These are phyloP conservation scores for Drosophila quasianomalipes DNA, from an alignment of 2,888 invertebrate species.

Conservation along the genomic window DNA sequence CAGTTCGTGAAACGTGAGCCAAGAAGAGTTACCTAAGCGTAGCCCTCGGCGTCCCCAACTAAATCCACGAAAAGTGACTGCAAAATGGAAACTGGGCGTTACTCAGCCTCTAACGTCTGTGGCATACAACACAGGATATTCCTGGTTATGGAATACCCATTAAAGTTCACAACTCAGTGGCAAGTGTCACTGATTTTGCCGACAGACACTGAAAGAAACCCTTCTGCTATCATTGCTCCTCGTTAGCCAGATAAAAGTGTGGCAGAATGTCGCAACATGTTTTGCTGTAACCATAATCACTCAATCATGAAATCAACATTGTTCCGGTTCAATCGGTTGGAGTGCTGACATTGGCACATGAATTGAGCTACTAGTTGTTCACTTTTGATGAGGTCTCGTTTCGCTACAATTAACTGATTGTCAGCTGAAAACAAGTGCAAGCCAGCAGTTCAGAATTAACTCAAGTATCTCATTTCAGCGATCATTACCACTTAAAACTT, in stretches of 20 bases:
- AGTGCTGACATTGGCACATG: constrained; percentile 37
- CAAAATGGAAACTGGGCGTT: constrained; percentile 61
- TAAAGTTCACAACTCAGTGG: constrained; percentile 20
- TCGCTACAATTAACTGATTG: constrained; percentile 43
- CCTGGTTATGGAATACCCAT: constrained; percentile 47
- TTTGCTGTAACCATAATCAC: constrained; percentile 33
- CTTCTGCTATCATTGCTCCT: constrained; percentile 3
- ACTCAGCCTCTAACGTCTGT: constrained; percentile 26
- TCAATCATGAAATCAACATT: constrained; percentile 28
- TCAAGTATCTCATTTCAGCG: neutral
- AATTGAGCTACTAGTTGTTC: constrained; percentile 33
- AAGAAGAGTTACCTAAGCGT: constrained; percentile 77
- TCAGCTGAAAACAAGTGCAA: constrained; percentile 2
- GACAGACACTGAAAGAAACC: constrained; percentile 14
- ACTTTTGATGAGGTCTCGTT: constrained; percentile 29
- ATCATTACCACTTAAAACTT: neutral
- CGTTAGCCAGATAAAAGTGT: constrained; percentile 9
- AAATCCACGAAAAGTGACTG: constrained; percentile 9
- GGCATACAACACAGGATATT: constrained; percentile 5
- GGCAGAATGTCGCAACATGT: constrained; percentile 34
- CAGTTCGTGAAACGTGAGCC: constrained; percentile 70
- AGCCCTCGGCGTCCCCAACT: constrained; percentile 43
- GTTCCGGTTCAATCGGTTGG: constrained; percentile 33
- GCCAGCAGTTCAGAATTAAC: neutral
- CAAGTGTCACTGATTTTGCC: constrained; percentile 17